A percentile compares a stretch with the other conserved stretches of the same genome.
Evolutionary conservation across 2,113 vertebrate genomes (phyloP).

Genomic region (Geococcyx californianus): DNA sequence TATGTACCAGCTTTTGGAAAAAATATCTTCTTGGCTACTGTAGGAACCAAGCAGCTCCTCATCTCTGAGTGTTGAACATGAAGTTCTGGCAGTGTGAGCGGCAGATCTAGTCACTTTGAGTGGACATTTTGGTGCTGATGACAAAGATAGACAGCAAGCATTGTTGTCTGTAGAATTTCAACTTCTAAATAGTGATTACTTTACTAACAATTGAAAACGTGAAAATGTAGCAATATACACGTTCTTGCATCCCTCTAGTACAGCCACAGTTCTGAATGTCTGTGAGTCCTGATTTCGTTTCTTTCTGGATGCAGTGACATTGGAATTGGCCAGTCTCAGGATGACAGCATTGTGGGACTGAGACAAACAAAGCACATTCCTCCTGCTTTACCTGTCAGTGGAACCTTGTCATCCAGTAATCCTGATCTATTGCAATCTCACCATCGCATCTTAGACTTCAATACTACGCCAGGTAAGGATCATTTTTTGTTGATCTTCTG

Average conservation of each 20-base stretch:
- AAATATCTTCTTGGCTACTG: neutral
- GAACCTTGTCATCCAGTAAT: conserved; percentile 95
- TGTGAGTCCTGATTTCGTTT: neutral
- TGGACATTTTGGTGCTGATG: neutral
- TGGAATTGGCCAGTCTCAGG: conserved; percentile 96
- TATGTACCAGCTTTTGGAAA: neutral
- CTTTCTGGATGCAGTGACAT: conserved; percentile 82
- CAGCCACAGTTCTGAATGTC: neutral
- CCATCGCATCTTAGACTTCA: conserved; percentile 97
- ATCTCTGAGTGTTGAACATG: neutral
- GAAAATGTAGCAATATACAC: neutral
- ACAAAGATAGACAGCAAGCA: neutral
- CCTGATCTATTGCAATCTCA: conserved; percentile 95
- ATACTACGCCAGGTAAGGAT: conserved; percentile 88
- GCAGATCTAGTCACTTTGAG: neutral
- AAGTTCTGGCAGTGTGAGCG: neutral
- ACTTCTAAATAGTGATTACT: neutral
- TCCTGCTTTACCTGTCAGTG: conserved; percentile 91
- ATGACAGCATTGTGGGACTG: conserved; percentile 97
- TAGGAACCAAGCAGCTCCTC: neutral
- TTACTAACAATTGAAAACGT: neutral
- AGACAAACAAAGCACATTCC: conserved; percentile 96
- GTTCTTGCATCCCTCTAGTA: neutral
- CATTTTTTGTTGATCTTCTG: neutral
- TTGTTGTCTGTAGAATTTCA: neutral